These are phyloP conservation scores for Cydia amplana DNA, from an alignment of 1,140 invertebrate species.

Conservation along the genomic window DNA sequence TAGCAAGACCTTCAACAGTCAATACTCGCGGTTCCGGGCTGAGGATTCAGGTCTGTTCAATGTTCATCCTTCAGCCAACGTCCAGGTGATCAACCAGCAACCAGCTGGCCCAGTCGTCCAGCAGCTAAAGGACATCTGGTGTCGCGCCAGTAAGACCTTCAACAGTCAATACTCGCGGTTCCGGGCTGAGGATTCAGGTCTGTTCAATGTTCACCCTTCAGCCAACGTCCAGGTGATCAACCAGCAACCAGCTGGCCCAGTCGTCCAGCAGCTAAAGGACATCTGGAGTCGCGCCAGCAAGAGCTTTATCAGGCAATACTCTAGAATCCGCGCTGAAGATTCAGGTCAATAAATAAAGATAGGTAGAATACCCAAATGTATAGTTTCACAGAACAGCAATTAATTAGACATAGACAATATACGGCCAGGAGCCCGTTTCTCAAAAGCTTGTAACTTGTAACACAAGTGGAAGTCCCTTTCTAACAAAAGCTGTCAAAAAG, in stretches of 20 bases:
- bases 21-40: neutral
- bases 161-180: conserved; percentile 32
- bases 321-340: neutral
- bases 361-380: no score
- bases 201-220: no score
- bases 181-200: conserved; percentile 19
- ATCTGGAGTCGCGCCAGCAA: conserved; percentile 52
- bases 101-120: conserved; percentile 46
- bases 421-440: no score
- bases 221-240: conserved; percentile 46
- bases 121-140: conserved; percentile 51
- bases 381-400: no score
- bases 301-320: conserved; percentile 41
- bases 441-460: no score
- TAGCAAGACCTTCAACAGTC: conserved; percentile 43
- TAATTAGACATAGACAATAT: no score
- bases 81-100: conserved; percentile 52
- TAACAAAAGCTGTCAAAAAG: no score
- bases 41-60: conserved; percentile 18
- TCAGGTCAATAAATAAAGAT: conserved; percentile 5
- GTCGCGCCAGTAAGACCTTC: conserved; percentile 50
- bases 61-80: neutral
- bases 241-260: conserved; percentile 52
- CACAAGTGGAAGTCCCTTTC: no score
- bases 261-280: conserved; percentile 46